phyloP scores from a whole-genome alignment of 2,113 vertebrate genomes.

The Anguilla rostrata region DNA sequence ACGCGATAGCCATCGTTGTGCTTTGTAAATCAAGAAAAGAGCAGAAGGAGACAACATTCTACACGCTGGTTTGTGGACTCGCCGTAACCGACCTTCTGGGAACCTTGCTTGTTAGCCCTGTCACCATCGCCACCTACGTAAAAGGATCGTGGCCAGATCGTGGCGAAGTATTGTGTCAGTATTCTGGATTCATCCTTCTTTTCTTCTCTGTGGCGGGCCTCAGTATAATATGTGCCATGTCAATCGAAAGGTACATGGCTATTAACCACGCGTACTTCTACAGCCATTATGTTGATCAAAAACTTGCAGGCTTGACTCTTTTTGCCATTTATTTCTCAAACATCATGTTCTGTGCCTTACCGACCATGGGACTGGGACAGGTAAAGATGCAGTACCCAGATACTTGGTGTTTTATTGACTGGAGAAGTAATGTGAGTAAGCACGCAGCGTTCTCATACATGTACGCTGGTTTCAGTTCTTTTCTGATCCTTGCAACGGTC shows the following conservation, averaged over 20 bases:
- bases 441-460: slow-evolving; percentile 83
- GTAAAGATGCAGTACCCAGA: slow-evolving; percentile 72
- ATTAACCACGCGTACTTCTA: slow-evolving; percentile 98
- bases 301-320: slow-evolving; percentile 81
- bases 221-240: slow-evolving; percentile 95
- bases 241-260: slow-evolving; percentile 91
- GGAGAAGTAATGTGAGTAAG: slow-evolving; percentile 72
- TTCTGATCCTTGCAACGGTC: slow-evolving; percentile 84
- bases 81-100: slow-evolving; percentile 92
- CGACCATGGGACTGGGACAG: slow-evolving; percentile 80
- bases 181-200: slow-evolving; percentile 93
- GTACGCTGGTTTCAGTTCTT: slow-evolving; percentile 90
- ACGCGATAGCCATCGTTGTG: slow-evolving; percentile 89
- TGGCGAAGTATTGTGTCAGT: slow-evolving; percentile 88
- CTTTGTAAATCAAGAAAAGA: slow-evolving; percentile 89
- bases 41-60: slow-evolving; percentile 95
- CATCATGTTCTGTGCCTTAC: slow-evolving; percentile 85
- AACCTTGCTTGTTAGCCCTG: slow-evolving; percentile 89
- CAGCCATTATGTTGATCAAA: slow-evolving; percentile 87
- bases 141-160: slow-evolving; percentile 82
- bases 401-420: slow-evolving; percentile 97
- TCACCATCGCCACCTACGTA: slow-evolving; percentile 91
- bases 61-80: slow-evolving; percentile 89
- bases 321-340: slow-evolving; percentile 81
- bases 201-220: slow-evolving; percentile 93